A percentile compares a stretch with the other conserved stretches of the same genome.
These are phyloP conservation scores for Muscicapa adusta DNA, from an alignment of 2,113 vertebrate genomes.

Conservation along the genomic window DNA sequence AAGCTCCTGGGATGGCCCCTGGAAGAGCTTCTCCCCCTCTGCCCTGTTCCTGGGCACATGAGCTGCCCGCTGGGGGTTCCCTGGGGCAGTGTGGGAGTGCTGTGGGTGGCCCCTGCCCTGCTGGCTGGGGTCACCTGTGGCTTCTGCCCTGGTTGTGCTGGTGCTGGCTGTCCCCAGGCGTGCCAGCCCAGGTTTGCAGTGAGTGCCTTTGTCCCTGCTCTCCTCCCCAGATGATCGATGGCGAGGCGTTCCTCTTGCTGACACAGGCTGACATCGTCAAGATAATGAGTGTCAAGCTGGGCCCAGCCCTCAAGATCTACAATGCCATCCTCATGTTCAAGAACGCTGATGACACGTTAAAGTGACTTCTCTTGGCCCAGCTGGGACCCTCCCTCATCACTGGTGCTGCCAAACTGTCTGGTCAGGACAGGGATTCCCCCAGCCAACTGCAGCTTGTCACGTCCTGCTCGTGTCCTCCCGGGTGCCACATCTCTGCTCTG, in stretches of 20 bases:
- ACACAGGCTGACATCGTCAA: slow-evolving; percentile 98
- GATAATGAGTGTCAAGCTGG: slow-evolving; percentile 98
- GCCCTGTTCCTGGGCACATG: accelerated
- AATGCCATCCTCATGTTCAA: slow-evolving; percentile 99
- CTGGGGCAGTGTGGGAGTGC: neutral
- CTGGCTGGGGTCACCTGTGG: neutral
- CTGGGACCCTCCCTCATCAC: neutral
- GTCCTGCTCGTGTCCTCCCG: neutral
- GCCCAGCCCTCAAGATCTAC: slow-evolving; percentile 97
- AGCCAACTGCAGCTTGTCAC: neutral
- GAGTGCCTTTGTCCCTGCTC: neutral
- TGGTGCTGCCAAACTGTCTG: slow-evolving; percentile 39
- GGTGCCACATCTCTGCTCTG: neutral
- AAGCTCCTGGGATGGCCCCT: neutral
- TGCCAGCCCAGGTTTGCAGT: neutral
- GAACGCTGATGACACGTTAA: slow-evolving; percentile 91
- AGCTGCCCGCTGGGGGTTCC: neutral
- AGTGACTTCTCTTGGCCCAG: slow-evolving; percentile 70
- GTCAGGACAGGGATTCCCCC: neutral
- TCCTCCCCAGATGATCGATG: slow-evolving; percentile 82
- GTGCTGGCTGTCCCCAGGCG: neutral
- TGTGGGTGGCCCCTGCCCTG: neutral
- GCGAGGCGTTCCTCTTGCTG: slow-evolving; percentile 94
- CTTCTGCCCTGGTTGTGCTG: neutral
- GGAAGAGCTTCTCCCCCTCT: neutral